Evolutionary conservation across 2,888 invertebrate species (phyloP).

Genomic region (Patella caerulea): DNA sequence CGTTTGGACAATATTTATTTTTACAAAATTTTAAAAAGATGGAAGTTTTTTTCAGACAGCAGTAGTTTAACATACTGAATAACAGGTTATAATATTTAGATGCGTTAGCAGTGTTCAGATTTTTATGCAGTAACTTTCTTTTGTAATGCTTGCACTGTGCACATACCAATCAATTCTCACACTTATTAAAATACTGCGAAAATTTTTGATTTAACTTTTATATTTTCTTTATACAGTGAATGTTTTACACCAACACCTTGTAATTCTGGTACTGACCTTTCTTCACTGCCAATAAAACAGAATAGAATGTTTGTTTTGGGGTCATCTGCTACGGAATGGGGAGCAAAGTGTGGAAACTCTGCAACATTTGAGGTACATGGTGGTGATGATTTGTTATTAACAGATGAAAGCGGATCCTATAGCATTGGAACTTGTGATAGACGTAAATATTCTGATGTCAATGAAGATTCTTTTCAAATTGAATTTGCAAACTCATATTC

Average conservation of each 20-base stretch:
- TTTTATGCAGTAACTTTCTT: no score
- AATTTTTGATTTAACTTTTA: not conserved
- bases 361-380: not conserved
- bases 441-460: constrained; percentile 8
- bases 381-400: not conserved
- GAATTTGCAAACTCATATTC: constrained; percentile 19
- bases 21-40: no score
- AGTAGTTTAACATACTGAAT: no score
- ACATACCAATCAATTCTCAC: no score
- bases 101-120: no score
- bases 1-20: no score
- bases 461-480: constrained; percentile 31
- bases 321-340: not conserved
- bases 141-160: no score
- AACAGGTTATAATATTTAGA: no score
- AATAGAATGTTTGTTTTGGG: not conserved
- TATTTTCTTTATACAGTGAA: constrained; percentile 36
- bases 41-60: no score
- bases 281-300: not conserved
- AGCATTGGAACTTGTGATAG: constrained; percentile 21
- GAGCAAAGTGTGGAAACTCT: not conserved
- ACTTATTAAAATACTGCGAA: no score
- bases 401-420: constrained; percentile 40
- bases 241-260: constrained; percentile 41
- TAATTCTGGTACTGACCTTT: constrained; percentile 33